Evolutionary conservation across 2,888 invertebrate species (phyloP).

Genomic region (Adineta ricciae): DNA sequence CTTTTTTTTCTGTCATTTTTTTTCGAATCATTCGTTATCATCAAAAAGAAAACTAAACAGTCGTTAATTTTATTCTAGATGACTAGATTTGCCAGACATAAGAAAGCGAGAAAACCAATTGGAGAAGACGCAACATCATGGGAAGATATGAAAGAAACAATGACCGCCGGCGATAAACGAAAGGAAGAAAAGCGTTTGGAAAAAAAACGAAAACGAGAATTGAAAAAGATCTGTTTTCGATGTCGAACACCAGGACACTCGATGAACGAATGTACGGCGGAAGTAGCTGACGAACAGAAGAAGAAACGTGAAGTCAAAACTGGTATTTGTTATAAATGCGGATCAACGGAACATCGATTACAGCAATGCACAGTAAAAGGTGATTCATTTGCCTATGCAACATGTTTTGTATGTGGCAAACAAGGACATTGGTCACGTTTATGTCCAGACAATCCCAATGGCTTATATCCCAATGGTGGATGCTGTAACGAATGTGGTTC

Average conservation of each 20-base stretch:
- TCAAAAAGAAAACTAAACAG: not conserved
- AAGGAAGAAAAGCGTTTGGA: not conserved
- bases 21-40: not conserved
- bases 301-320: conserved; percentile 41
- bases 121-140: conserved; percentile 17
- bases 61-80: not conserved
- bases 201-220: not conserved
- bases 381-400: conserved; percentile 59
- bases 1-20: not conserved
- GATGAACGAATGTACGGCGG: conserved; percentile 66
- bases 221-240: conserved; percentile 59
- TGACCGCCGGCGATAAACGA: not conserved
- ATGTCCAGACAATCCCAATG: conserved; percentile 76
- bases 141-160: not conserved
- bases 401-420: conserved; percentile 76
- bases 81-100: conserved; percentile 17
- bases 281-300: conserved; percentile 49
- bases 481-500: conserved; percentile 70
- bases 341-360: conserved; percentile 73
- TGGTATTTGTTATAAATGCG: conserved; percentile 77
- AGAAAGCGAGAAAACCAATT: not conserved
- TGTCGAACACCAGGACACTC: conserved; percentile 70
- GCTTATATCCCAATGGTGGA: conserved; percentile 69
- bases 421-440: conserved; percentile 75
- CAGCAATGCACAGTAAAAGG: conserved; percentile 39